Percentiles rank a stretch among this genome's conserved stretches.
These are phyloP conservation scores for Agonum fuliginosum DNA, from an alignment of 2,888 invertebrate genomes.

Conservation along the genomic window DNA sequence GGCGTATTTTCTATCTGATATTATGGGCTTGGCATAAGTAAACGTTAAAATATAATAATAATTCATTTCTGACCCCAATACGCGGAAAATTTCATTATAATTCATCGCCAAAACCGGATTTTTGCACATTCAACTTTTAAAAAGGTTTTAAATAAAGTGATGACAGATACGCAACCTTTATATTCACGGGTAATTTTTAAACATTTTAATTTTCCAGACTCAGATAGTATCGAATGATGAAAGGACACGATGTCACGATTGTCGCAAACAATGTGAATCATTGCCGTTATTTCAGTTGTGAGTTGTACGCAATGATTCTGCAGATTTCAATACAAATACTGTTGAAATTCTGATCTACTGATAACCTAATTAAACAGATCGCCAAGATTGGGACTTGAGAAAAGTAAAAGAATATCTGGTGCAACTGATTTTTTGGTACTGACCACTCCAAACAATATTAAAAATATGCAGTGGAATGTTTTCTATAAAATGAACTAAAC, in stretches of 20 bases:
- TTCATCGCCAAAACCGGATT: constrained; percentile 25
- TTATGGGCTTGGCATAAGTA: too few relatives aligned
- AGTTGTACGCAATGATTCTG: constrained; percentile 20
- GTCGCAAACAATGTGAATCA: constrained; percentile 31
- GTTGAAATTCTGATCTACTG: background rate
- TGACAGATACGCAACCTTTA: constrained; percentile 19
- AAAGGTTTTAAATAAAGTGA: constrained; percentile 18
- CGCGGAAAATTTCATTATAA: background rate
- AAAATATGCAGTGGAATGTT: too few relatives aligned
- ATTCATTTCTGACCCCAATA: constrained; percentile 22
- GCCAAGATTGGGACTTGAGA: background rate
- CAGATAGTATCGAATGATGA: constrained; percentile 23
- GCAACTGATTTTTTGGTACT: background rate
- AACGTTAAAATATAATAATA: constrained; percentile 18
- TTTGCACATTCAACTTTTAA: background rate
- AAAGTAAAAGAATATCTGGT: too few relatives aligned
- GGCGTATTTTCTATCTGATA: too few relatives aligned
- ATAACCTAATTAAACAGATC: constrained; percentile 24
- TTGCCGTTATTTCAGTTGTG: background rate
- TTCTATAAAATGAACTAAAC: too few relatives aligned
- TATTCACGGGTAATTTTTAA: constrained; percentile 9
- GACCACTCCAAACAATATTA: too few relatives aligned
- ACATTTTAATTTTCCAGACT: constrained; percentile 17
- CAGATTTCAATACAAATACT: constrained; percentile 24
- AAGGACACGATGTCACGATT: constrained; percentile 34